Percentiles rank a stretch among this genome's conserved stretches.
Evolutionary conservation across 1,140 invertebrate genomes (phyloP).

Genomic region (Lepidotrigona ventralis): DNA sequence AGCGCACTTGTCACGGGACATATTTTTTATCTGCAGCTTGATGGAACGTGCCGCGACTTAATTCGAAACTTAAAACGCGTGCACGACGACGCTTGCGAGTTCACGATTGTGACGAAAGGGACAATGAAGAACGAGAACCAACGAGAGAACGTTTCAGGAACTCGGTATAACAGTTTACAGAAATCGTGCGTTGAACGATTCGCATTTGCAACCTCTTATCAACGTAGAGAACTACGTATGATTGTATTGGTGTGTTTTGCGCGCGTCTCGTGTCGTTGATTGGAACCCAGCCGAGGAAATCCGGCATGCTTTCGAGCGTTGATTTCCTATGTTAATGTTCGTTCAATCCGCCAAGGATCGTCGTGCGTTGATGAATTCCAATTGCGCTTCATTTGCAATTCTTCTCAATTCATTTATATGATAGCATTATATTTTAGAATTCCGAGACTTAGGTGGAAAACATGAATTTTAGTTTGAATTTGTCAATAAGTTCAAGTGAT

Average conservation of each 20-base stretch:
- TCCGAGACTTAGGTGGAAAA: no score
- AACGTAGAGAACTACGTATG: not conserved
- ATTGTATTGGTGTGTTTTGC: no score
- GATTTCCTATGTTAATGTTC: conserved; percentile 3
- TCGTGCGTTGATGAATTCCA: no score
- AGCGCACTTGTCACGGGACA: not conserved
- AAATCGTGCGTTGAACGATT: not conserved
- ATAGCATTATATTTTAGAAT: no score
- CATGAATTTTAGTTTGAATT: no score
- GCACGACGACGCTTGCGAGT: not conserved
- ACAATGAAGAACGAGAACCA: not conserved
- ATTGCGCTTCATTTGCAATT: no score
- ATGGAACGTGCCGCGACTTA: conserved; percentile 23
- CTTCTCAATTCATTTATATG: no score
- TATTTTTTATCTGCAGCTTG: not conserved
- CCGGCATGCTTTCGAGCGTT: not conserved
- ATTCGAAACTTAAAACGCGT: not conserved
- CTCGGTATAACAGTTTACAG: not conserved
- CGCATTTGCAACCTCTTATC: not conserved
- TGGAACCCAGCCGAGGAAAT: not conserved
- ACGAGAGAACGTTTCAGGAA: not conserved
- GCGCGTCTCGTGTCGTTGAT: not conserved
- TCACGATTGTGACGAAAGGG: not conserved
- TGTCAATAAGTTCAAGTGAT: no score
- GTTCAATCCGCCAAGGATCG: no score